A percentile compares a stretch with the other conserved stretches of the same genome.
Conservation (phyloP, 1,140 invertebrate genomes). For the Glossosoma conforme region DNA sequence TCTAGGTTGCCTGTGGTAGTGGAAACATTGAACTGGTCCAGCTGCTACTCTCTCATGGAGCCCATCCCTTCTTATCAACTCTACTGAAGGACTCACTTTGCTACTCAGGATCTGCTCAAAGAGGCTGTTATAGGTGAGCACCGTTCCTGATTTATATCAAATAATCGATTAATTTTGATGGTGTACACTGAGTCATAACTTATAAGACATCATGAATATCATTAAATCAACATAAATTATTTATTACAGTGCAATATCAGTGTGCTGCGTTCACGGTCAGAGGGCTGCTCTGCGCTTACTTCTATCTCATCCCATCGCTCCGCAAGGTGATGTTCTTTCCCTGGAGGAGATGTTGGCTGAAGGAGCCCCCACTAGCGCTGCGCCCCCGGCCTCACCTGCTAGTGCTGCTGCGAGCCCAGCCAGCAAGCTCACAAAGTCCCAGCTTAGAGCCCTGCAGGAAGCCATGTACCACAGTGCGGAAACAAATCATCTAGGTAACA, state of each 20-base stretch:
- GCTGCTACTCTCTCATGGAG: constrained; percentile 73
- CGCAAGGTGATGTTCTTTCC: constrained; percentile 73
- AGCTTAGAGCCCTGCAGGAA: constrained; percentile 80
- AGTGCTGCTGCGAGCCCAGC: constrained; percentile 34
- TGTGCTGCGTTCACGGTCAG: constrained; percentile 81
- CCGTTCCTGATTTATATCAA: no score
- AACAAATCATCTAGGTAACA: constrained; percentile 75
- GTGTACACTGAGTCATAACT: no score
- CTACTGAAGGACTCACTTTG: constrained; percentile 76
- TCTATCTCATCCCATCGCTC: constrained; percentile 67
- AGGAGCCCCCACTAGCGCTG: constrained; percentile 51
- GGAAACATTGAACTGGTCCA: constrained; percentile 78
- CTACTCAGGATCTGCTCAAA: constrained; percentile 77
- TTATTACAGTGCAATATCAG: constrained; percentile 73
- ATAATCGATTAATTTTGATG: no score
- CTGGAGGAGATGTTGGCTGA: constrained; percentile 88
- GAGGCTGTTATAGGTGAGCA: constrained; percentile 71
- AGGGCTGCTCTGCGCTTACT: constrained; percentile 70
- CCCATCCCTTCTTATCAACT: constrained; percentile 81
- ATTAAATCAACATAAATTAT: no score
- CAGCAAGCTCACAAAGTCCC: constrained; percentile 69
- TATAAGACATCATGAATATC: no score
- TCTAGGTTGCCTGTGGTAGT: constrained; percentile 67
- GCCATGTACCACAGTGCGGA: constrained; percentile 91
- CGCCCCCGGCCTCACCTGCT: constrained; percentile 42